Base-by-base conservation (phyloP, 2,113 vertebrate species). In the Sisor rabdophorus region DNA sequence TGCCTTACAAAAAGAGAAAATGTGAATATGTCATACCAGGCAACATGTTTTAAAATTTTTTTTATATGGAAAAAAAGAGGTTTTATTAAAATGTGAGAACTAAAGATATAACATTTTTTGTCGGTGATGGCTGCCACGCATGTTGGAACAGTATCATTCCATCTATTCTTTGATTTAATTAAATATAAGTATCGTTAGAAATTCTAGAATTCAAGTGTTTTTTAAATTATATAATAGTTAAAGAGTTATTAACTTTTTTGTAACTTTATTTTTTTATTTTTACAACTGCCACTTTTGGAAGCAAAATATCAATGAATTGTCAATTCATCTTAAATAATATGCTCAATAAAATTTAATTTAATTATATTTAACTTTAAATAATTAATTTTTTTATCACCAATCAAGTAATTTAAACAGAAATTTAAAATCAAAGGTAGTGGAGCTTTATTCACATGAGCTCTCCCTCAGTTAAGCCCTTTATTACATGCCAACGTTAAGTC, bases 1-100 rank as follows among this genome's bases (percentile, higher is more conserved):
- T 40, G 83, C 92, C 92, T 2, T 64, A 22, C 58, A 54, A 59
- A 11, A 63, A 22, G 0, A 67, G n/a, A 65, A 24, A 47, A 16
- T 19, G 26, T 67, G 40, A 30, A 10, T 22, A 69, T 52, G 65
- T 12, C 47, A 52, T 52, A 7, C 47, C 65, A 69, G 65, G 24
- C 16, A 52, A 28, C 26, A 52, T 52, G 28, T 69, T 69, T 30
- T 30, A 1, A 26, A 50, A 28, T 28, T 4, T 26, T 26, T 65
- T 15, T 2, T 15, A 44, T 40, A 30, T 30, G 7, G 16, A 58
- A 1, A 60, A 32, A 26, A 36, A 63, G 24, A 32, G 2, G 30
- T 61, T 61, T 1, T 3, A 61, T 20, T 36, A 36, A 61, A 7
- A 30, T 61, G 19, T 61, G 26, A 8, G 20, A 65, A 65, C 11